Conservation (phyloP, 2,888 invertebrate species). For the Parelbella ahira region DNA sequence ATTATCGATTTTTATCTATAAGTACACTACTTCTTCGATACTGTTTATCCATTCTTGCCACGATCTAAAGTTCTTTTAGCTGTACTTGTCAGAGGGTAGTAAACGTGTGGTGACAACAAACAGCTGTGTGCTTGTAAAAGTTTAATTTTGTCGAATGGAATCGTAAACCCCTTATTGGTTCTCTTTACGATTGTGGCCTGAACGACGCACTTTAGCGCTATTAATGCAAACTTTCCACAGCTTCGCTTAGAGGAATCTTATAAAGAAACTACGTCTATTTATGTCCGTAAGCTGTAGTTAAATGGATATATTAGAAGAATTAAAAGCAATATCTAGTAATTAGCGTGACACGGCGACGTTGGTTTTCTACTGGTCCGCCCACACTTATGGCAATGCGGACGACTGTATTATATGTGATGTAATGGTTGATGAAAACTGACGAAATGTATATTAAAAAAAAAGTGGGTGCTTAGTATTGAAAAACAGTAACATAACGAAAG, state of each 20-base stretch:
- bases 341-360: too few relatives aligned
- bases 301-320: too few relatives aligned
- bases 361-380: too few relatives aligned
- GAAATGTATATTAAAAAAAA: constrained; percentile 4
- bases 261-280: neutral
- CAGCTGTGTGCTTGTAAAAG: constrained; percentile 67
- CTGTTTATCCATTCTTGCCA: constrained; percentile 2
- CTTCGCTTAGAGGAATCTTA: constrained; percentile 4
- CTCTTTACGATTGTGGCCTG: constrained; percentile 64
- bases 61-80: constrained; percentile 5
- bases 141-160: constrained; percentile 72
- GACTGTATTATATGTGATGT: too few relatives aligned
- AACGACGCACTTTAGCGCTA: constrained; percentile 48
- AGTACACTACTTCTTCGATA: constrained; percentile 14
- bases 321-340: too few relatives aligned
- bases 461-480: neutral
- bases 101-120: constrained; percentile 44
- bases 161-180: constrained; percentile 72
- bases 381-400: too few relatives aligned
- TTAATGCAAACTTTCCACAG: constrained; percentile 39
- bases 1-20: constrained; percentile 2
- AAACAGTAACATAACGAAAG: constrained; percentile 5
- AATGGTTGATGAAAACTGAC: too few relatives aligned
- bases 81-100: constrained; percentile 2
- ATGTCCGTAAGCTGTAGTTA: too few relatives aligned